phyloP scores from a whole-genome alignment of 2,797 vertebrate species.

The Gastrophryne carolinensis region DNA sequence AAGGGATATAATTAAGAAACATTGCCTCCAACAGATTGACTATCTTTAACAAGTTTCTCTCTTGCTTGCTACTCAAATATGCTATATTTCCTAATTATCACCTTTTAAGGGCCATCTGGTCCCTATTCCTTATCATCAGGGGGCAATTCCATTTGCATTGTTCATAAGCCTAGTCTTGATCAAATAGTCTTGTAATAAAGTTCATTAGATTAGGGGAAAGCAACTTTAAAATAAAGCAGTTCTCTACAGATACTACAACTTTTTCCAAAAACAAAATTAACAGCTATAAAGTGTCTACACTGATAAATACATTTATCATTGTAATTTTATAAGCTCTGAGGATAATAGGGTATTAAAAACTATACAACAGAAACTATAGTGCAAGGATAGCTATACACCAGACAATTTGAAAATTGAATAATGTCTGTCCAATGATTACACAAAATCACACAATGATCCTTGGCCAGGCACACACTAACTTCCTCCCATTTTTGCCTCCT shows the following conservation, averaged over 20 bases:
- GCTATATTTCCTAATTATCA: constrained; percentile 99
- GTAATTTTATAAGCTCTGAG: too few species aligned
- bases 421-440: too few species aligned
- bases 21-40: constrained; percentile 79
- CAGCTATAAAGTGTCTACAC: too few species aligned
- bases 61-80: constrained; percentile 92
- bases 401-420: too few species aligned
- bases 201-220: constrained; percentile 87
- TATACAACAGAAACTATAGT: too few species aligned
- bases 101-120: constrained; percentile 99
- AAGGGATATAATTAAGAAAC: constrained; percentile 74
- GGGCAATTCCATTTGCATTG: constrained; percentile 99
- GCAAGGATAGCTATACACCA: too few species aligned
- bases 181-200: constrained; percentile 94
- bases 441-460: too few species aligned
- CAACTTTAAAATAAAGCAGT: constrained; percentile 75
- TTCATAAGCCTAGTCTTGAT: constrained; percentile 96
- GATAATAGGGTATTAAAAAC: too few species aligned
- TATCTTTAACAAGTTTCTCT: constrained; percentile 85
- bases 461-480: too few species aligned
- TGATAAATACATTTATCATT: too few species aligned
- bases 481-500: too few species aligned
- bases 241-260: constrained; percentile 57
- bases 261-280: not conserved
- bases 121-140: constrained; percentile 96